Conservation (phyloP, 2,888 invertebrate genomes). For the Hirtodrosophila confusa region DNA sequence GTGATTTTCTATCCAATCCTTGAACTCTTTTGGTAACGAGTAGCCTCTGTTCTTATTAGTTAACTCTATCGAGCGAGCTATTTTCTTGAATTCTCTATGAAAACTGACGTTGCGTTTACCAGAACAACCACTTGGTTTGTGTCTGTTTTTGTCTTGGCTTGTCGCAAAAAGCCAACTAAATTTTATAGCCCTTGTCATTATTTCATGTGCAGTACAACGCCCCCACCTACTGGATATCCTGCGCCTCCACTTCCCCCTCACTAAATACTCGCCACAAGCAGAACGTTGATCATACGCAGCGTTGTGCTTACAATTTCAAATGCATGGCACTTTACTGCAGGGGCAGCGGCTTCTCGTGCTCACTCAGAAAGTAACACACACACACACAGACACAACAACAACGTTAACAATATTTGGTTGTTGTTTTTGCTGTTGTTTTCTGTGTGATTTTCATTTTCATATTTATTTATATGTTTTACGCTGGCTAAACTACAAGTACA, state of each 20-base stretch:
- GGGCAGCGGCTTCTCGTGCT: constrained; percentile 34
- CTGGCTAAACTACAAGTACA: constrained; percentile 75
- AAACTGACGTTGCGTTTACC: neutral
- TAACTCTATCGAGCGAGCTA: too few relatives aligned
- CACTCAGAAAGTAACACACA: constrained; percentile 34
- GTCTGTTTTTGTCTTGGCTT: constrained; percentile 31
- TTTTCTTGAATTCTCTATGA: too few relatives aligned
- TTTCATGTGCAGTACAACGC: constrained; percentile 64
- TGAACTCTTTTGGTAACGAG: too few relatives aligned
- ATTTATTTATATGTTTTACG: constrained; percentile 78
- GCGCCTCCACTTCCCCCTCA: constrained; percentile 1
- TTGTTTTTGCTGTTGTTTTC: constrained; percentile 25
- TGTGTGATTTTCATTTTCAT: constrained; percentile 70
- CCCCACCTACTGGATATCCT: constrained; percentile 15
- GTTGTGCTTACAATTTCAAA: constrained; percentile 77
- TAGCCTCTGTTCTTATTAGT: neutral
- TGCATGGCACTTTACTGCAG: constrained; percentile 70
- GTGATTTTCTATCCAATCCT: too few relatives aligned
- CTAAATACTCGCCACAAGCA: constrained; percentile 23
- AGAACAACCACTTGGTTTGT: constrained; percentile 18
- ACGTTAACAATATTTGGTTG: constrained; percentile 48
- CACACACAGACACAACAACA: constrained; percentile 21
- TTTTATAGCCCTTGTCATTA: constrained; percentile 76
- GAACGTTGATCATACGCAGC: constrained; percentile 75
- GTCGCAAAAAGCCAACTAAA: constrained; percentile 73